Conservation (phyloP, 2,888 invertebrate genomes). For the Phortica okadai region DNA sequence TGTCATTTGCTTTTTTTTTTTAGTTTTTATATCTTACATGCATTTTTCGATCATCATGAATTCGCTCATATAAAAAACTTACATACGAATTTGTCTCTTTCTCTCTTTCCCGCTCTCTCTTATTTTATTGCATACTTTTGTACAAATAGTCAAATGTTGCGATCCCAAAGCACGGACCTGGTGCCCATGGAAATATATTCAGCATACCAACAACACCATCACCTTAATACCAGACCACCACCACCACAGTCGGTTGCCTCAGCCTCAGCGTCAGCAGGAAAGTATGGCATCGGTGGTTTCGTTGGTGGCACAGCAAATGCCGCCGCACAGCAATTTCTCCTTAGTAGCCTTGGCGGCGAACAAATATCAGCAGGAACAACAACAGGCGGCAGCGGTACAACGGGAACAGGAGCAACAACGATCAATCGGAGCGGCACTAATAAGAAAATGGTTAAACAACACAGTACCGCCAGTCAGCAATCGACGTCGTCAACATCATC, state of each 20-base stretch:
- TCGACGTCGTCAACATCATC: constrained; percentile 66
- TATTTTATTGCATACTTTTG: constrained; percentile 15
- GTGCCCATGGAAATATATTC: constrained; percentile 69
- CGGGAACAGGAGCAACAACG: constrained; percentile 2
- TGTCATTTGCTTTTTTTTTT: constrained; percentile 1
- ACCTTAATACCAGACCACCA: constrained; percentile 31
- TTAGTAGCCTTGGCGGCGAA: constrained; percentile 16
- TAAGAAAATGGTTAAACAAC: constrained; percentile 64
- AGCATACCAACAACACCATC: constrained; percentile 51
- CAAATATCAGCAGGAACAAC: constrained; percentile 33
- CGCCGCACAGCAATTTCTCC: constrained; percentile 42
- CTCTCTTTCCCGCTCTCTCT: not conserved
- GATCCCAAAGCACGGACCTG: constrained; percentile 72
- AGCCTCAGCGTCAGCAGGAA: constrained; percentile 42
- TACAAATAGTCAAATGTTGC: constrained; percentile 64
- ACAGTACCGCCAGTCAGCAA: constrained; percentile 65
- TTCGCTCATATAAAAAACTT: constrained; percentile 16
- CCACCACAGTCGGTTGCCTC: constrained; percentile 25
- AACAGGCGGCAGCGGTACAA: not conserved
- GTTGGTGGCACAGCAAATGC: constrained; percentile 26
- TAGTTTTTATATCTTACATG: no score
- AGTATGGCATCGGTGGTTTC: constrained; percentile 41
- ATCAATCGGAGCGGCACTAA: constrained; percentile 22
- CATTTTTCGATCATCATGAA: not conserved
- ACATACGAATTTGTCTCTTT: constrained; percentile 30